Evolutionary conservation across 1,140 invertebrate species (phyloP).

Genomic region (Drosophila subpulchrella): DNA sequence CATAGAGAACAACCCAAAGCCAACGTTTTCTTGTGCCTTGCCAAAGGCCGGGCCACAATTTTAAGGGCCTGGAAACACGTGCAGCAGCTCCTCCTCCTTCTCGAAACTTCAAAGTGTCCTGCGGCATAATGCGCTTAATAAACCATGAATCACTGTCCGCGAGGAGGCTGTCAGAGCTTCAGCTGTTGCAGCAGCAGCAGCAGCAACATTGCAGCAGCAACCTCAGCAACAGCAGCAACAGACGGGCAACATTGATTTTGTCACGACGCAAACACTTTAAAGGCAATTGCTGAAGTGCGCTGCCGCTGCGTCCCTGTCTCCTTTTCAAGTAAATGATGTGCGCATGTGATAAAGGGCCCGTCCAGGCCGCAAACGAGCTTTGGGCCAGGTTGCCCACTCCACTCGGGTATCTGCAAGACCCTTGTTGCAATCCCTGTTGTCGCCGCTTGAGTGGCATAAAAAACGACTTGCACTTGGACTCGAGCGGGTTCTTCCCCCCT

Average conservation of each 20-base stretch:
- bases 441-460: constrained; percentile 75
- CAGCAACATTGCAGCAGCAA: constrained; percentile 48
- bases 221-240: constrained; percentile 29
- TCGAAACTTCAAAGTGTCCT: constrained; percentile 77
- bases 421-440: constrained; percentile 51
- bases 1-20: constrained; percentile 46
- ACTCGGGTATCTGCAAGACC: constrained; percentile 12
- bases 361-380: constrained; percentile 42
- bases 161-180: constrained; percentile 67
- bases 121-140: constrained; percentile 84
- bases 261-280: constrained; percentile 83
- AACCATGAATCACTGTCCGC: constrained; percentile 84
- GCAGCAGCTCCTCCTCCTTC: constrained; percentile 23
- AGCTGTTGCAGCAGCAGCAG: constrained; percentile 21
- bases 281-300: constrained; percentile 81
- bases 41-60: constrained; percentile 38
- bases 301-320: constrained; percentile 53
- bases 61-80: constrained; percentile 57
- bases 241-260: constrained; percentile 83
- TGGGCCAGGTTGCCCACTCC: constrained; percentile 15
- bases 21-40: constrained; percentile 11
- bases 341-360: constrained; percentile 80
- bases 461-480: constrained; percentile 79
- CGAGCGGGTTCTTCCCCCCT: constrained; percentile 33
- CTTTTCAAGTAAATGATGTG: constrained; percentile 74